These are phyloP conservation scores for Macrobrachium nipponense DNA, from an alignment of 1,140 invertebrate species.

Conservation along the genomic window DNA sequence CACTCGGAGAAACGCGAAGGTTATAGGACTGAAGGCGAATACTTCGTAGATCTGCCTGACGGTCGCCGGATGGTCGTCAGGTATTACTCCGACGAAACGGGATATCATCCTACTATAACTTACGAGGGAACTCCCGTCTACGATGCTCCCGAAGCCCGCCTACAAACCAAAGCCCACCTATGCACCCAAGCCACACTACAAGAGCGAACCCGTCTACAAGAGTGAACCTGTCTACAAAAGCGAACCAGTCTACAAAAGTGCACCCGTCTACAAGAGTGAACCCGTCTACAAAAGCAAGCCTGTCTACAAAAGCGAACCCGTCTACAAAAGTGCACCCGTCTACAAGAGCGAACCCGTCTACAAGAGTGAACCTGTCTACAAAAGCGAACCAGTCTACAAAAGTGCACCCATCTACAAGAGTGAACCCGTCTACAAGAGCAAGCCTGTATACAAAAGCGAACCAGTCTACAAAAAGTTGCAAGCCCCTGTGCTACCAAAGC, in stretches of 20 bases:
- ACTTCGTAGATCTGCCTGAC: slow-evolving; percentile 65
- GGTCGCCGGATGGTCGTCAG: slow-evolving; percentile 59
- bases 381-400: no score
- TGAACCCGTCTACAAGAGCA: no score
- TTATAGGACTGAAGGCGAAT: slow-evolving; percentile 61
- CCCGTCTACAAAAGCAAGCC: neutral
- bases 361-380: no score
- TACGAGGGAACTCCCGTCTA: slow-evolving; percentile 35
- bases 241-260: neutral
- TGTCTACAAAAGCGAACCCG: no score
- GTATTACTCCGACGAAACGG: slow-evolving; percentile 50
- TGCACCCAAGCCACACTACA: slow-evolving; percentile 27
- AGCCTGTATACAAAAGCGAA: neutral
- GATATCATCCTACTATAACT: slow-evolving; percentile 51
- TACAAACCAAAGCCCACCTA: slow-evolving; percentile 24
- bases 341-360: no score
- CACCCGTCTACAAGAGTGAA: neutral
- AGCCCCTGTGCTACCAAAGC: neutral
- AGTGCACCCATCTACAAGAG: no score
- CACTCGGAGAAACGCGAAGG: slow-evolving; percentile 63
- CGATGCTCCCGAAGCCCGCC: slow-evolving; percentile 6
- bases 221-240: neutral
- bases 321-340: no score
- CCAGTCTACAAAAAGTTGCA: neutral
- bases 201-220: slow-evolving; percentile 22